Evolutionary conservation across 2,113 vertebrate species (phyloP).

Genomic region (Nothoprocta perdicaria): DNA sequence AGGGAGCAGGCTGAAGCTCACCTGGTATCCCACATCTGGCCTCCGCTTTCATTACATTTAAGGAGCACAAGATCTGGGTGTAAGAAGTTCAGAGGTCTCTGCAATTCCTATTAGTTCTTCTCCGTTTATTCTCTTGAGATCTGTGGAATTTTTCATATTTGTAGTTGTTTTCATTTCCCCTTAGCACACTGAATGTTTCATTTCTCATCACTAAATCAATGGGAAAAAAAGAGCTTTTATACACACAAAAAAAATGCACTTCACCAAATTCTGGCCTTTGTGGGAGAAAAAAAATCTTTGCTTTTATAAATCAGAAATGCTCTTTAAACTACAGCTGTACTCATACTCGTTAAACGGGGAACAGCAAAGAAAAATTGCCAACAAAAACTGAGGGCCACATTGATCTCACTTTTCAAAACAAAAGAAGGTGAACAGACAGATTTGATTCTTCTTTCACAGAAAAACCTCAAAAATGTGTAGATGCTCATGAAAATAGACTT

Average conservation of each 20-base stretch:
- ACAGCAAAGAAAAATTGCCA: conserved; percentile 21
- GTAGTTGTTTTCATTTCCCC: background rate
- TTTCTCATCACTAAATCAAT: background rate
- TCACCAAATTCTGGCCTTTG: background rate
- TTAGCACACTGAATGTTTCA: background rate
- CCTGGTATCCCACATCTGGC: background rate
- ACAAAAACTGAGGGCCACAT: background rate
- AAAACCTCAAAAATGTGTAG: background rate
- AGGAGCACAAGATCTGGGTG: background rate
- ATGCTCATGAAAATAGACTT: conserved; percentile 49
- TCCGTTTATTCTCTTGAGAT: background rate
- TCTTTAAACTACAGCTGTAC: conserved; percentile 15
- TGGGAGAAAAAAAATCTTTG: background rate
- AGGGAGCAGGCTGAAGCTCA: background rate
- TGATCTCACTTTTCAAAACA: background rate
- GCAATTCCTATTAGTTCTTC: background rate
- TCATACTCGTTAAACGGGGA: background rate
- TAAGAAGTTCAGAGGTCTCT: background rate
- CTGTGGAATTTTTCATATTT: background rate
- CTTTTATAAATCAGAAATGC: background rate
- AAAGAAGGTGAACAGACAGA: conserved; percentile 25
- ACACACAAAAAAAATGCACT: background rate
- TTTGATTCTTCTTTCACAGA: conserved; percentile 17
- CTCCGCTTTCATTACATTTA: background rate
- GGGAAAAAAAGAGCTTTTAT: background rate